Evolutionary conservation across 2,797 vertebrate genomes (phyloP).

Genomic region (Argyrosomus regius): DNA sequence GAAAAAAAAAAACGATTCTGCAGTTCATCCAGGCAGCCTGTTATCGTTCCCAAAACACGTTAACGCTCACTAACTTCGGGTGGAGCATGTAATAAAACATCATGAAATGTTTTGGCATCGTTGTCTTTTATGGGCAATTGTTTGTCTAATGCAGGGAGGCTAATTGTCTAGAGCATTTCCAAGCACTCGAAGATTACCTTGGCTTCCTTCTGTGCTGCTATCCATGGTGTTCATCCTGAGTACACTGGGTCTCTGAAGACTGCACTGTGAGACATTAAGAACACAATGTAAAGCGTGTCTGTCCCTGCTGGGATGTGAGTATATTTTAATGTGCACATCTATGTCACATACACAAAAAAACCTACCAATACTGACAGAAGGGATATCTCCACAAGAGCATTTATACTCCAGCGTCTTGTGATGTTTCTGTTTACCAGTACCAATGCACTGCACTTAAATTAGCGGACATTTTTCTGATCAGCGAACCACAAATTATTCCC

Average conservation of each 20-base stretch:
- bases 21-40: conserved; percentile 68
- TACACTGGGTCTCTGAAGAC: conserved; percentile 85
- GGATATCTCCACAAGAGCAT: conserved; percentile 71
- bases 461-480: conserved; percentile 60
- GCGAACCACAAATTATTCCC: conserved; percentile 69
- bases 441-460: conserved; percentile 74
- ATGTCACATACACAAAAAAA: conserved; percentile 74
- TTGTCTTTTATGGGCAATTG: conserved; percentile 74
- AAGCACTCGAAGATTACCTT: conserved; percentile 75
- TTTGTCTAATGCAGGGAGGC: conserved; percentile 75
- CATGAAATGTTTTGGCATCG: conserved; percentile 56
- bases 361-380: conserved; percentile 63
- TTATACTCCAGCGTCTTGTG: conserved; percentile 72
- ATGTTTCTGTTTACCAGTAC: conserved; percentile 74
- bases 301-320: conserved; percentile 78
- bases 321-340: conserved; percentile 81
- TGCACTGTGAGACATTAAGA: conserved; percentile 86
- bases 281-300: conserved; percentile 79
- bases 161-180: conserved; percentile 75
- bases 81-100: conserved; percentile 68
- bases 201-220: conserved; percentile 84
- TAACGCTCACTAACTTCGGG: conserved; percentile 62
- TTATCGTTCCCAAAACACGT: conserved; percentile 66
- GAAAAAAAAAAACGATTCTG: conserved; percentile 45
- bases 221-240: conserved; percentile 82